These are phyloP conservation scores for Mionectes olivaceus DNA, from an alignment of 2,797 vertebrate genomes.

Conservation along the genomic window DNA sequence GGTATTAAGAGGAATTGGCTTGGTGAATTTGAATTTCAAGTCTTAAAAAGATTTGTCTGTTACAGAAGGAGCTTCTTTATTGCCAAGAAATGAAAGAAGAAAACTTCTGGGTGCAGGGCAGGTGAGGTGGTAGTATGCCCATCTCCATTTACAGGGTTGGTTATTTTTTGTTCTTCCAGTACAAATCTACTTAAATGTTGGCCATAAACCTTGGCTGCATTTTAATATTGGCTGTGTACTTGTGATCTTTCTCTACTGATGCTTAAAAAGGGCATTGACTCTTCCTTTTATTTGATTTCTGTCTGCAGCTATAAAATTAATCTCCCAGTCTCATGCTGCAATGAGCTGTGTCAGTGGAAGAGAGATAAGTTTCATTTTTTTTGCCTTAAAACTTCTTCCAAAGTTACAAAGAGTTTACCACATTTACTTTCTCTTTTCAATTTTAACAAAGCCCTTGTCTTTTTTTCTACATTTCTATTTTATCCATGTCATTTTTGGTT, in stretches of 20 bases:
- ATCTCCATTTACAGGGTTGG: slow-evolving; percentile 3
- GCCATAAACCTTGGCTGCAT: slow-evolving; percentile 40
- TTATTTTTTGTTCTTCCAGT: slow-evolving; percentile 55
- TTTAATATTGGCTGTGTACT: slow-evolving; percentile 62
- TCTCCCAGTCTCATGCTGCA: slow-evolving; percentile 45
- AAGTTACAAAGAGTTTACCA: slow-evolving; percentile 63
- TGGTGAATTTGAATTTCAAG: neutral
- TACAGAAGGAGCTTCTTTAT: neutral
- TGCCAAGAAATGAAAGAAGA: neutral
- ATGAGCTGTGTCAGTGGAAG: slow-evolving; percentile 60
- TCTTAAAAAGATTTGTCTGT: neutral
- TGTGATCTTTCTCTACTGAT: slow-evolving; percentile 62
- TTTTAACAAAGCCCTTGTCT: slow-evolving; percentile 62
- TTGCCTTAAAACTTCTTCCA: slow-evolving; percentile 42
- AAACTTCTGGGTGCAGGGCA: neutral
- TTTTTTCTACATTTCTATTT: slow-evolving; percentile 63
- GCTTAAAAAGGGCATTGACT: slow-evolving; percentile 69
- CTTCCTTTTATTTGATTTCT: slow-evolving; percentile 65
- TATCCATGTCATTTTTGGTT: slow-evolving; percentile 66
- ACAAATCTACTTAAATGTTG: slow-evolving; percentile 57
- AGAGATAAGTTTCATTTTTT: slow-evolving; percentile 56
- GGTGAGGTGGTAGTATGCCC: neutral
- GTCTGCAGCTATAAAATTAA: slow-evolving; percentile 68
- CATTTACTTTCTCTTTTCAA: slow-evolving; percentile 56
- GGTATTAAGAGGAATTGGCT: neutral